Evolutionary conservation across 2,888 invertebrate genomes (phyloP).

Genomic region (Cactoblastis cactorum): DNA sequence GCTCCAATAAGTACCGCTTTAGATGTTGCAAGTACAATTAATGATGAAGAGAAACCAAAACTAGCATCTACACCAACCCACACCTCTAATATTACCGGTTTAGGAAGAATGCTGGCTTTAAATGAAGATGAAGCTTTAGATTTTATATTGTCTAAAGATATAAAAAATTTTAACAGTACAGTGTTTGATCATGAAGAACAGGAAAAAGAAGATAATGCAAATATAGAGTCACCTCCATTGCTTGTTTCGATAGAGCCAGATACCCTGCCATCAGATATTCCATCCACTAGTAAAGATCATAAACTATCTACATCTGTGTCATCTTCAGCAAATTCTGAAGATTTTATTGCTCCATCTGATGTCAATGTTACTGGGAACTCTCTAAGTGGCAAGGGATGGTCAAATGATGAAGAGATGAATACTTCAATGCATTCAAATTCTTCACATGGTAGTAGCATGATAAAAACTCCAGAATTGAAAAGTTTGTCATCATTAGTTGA

Average conservation of each 20-base stretch:
- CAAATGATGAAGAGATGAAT: constrained; percentile 81
- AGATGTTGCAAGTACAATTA: constrained; percentile 85
- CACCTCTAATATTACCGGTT: constrained; percentile 50
- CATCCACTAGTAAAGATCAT: constrained; percentile 51
- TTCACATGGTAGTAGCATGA: constrained; percentile 71
- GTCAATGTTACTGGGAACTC: constrained; percentile 80
- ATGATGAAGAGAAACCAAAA: constrained; percentile 67
- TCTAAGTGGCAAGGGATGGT: constrained; percentile 81
- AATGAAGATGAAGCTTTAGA: constrained; percentile 86
- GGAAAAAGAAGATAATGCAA: constrained; percentile 23
- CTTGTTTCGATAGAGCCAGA: constrained; percentile 21
- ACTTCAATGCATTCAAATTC: constrained; percentile 72
- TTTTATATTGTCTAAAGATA: constrained; percentile 80
- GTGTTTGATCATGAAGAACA: constrained; percentile 21
- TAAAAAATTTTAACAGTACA: constrained; percentile 43
- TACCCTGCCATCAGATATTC: constrained; percentile 42
- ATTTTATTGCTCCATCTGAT: constrained; percentile 52
- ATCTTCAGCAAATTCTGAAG: constrained; percentile 53
- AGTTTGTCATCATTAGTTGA: constrained; percentile 68
- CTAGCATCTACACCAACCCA: constrained; percentile 56
- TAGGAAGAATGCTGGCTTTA: constrained; percentile 74
- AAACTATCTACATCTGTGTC: constrained; percentile 40
- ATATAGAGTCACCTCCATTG: constrained; percentile 13
- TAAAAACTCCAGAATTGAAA: constrained; percentile 73
- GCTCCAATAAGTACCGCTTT: constrained; percentile 87